Percentiles rank a stretch among this genome's conserved stretches.
Conservation (phyloP, 2,797 vertebrate species). For the Miichthys miiuy region DNA sequence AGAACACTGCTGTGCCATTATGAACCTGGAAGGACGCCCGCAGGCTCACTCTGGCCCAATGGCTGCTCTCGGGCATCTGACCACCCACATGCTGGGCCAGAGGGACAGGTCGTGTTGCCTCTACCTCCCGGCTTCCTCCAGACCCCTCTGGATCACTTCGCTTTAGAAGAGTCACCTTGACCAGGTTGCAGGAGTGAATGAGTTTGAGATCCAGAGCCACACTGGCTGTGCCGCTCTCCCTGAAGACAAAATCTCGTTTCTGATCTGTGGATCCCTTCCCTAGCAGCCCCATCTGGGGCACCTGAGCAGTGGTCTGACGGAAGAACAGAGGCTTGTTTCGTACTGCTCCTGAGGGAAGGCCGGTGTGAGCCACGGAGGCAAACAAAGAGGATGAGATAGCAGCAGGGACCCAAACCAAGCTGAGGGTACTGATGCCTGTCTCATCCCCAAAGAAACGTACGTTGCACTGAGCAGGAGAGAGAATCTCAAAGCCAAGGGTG, state of each 20-base stretch:
- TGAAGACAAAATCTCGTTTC: slow-evolving; percentile 88
- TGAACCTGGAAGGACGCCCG: slow-evolving; percentile 87
- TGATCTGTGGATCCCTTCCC: slow-evolving; percentile 77
- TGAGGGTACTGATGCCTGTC: slow-evolving; percentile 88
- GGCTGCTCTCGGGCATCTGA: slow-evolving; percentile 91
- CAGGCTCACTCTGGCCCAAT: slow-evolving; percentile 88
- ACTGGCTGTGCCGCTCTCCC: slow-evolving; percentile 86
- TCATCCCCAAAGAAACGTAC: slow-evolving; percentile 90
- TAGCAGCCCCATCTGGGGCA: slow-evolving; percentile 86
- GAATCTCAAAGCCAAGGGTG: slow-evolving; percentile 88
- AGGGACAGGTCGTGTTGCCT: slow-evolving; percentile 71
- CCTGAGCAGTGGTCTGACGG: slow-evolving; percentile 80
- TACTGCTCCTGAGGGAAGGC: slow-evolving; percentile 88
- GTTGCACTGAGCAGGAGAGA: slow-evolving; percentile 89
- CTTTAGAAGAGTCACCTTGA: slow-evolving; percentile 88
- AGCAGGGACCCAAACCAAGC: slow-evolving; percentile 91
- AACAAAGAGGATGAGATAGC: slow-evolving; percentile 87
- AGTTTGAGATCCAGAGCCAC: slow-evolving; percentile 89
- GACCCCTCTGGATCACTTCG: slow-evolving; percentile 52
- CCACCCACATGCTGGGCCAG: slow-evolving; percentile 90
- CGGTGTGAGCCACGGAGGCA: slow-evolving; percentile 83
- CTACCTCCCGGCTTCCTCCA: slow-evolving; percentile 68
- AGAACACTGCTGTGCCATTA: slow-evolving; percentile 86
- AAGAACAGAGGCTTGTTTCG: slow-evolving; percentile 91
- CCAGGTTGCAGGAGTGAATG: slow-evolving; percentile 90